Evolutionary conservation across 1,140 invertebrate genomes (phyloP).

Genomic region (Caenorhabditis brenneri): DNA sequence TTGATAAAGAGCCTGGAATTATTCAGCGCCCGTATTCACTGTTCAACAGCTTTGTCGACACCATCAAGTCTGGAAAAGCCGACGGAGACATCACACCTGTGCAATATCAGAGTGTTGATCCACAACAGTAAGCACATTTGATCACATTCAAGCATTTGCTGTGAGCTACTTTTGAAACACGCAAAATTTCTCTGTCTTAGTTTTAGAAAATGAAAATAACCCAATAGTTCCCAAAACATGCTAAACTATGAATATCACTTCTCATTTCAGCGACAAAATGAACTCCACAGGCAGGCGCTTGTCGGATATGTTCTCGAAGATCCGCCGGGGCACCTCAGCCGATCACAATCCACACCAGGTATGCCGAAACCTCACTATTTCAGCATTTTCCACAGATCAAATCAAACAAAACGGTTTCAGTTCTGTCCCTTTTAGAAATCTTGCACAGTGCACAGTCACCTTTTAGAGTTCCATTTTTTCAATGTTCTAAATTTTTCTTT

Average conservation of each 20-base stretch:
- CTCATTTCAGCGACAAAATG: conserved; percentile 45
- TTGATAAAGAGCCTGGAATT: conserved; percentile 21
- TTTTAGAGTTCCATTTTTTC: conserved; percentile 43
- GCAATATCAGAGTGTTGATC: conserved; percentile 28
- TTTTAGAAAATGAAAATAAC: no score
- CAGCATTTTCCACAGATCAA: background rate
- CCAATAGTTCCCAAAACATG: background rate
- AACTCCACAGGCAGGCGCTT: conserved; percentile 53
- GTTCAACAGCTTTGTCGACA: conserved; percentile 68
- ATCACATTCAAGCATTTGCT: background rate
- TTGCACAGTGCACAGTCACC: conserved; percentile 35
- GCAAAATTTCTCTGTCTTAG: no score
- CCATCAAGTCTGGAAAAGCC: conserved; percentile 61
- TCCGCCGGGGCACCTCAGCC: conserved; percentile 51
- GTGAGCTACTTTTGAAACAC: background rate
- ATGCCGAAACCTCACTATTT: background rate
- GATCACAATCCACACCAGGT: conserved; percentile 57
- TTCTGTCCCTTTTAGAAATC: conserved; percentile 34
- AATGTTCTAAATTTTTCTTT: conserved; percentile 2
- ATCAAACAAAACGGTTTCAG: background rate
- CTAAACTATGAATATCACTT: background rate
- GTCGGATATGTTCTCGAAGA: conserved; percentile 62
- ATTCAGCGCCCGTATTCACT: conserved; percentile 68
- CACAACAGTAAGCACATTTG: conserved; percentile 8
- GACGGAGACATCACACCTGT: conserved; percentile 50